Percentiles rank a stretch among this genome's conserved stretches.
phyloP scores from a whole-genome alignment of 2,113 vertebrate species.

The Paracanthobrama guichenoti region DNA sequence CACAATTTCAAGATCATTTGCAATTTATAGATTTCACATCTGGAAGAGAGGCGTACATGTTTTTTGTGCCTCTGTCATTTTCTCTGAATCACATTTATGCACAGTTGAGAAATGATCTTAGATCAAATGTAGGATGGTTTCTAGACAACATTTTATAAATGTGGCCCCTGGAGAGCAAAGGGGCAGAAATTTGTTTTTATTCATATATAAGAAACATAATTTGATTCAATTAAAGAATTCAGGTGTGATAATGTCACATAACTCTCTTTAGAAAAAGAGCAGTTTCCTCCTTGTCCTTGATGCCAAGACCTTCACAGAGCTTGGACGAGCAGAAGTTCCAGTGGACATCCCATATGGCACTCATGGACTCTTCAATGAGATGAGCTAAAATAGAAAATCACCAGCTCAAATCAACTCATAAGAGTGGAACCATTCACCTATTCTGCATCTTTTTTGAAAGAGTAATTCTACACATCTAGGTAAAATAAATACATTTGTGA shows the following conservation, averaged over 20 bases:
- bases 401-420: background rate
- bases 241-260: background rate
- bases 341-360: constrained; percentile 87
- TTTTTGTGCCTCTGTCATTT: too few species aligned
- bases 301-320: constrained; percentile 86
- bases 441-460: too few species aligned
- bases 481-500: too few species aligned
- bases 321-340: constrained; percentile 86
- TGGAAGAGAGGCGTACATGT: too few species aligned
- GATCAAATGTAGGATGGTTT: too few species aligned
- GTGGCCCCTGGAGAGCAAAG: too few species aligned
- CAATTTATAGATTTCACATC: too few species aligned
- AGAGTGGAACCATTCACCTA: background rate
- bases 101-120: too few species aligned
- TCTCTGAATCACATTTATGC: too few species aligned
- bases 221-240: background rate
- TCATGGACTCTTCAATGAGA: constrained; percentile 81
- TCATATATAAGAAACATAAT: background rate
- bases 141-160: too few species aligned
- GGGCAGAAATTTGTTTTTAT: too few species aligned
- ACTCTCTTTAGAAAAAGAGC: constrained; percentile 77
- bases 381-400: constrained; percentile 51
- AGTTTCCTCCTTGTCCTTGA: constrained; percentile 90
- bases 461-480: background rate
- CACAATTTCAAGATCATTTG: too few species aligned